Evolutionary conservation across 1,140 invertebrate genomes (phyloP).

Genomic region (Lucilia sericata): DNA sequence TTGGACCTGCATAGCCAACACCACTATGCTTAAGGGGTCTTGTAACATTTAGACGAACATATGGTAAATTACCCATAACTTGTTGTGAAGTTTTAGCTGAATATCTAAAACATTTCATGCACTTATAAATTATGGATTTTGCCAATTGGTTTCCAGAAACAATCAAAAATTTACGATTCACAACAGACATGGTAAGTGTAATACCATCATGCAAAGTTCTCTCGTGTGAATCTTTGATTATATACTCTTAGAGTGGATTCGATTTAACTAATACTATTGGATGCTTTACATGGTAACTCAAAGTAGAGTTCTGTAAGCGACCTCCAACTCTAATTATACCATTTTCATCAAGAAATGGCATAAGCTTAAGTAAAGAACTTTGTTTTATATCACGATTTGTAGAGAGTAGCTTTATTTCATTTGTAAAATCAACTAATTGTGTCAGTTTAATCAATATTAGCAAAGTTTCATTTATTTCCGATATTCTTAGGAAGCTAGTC

Average conservation of each 20-base stretch:
- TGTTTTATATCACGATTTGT: background rate
- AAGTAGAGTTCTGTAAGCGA: background rate
- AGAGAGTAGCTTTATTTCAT: background rate
- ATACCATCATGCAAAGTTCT: no score
- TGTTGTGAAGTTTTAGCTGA: background rate
- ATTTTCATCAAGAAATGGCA: background rate
- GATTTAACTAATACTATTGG: background rate
- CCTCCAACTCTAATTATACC: background rate
- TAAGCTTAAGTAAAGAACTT: background rate
- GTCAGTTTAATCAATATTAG: background rate
- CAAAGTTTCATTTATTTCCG: background rate
- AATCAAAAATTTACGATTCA: background rate
- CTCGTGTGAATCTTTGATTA: background rate
- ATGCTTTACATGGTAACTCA: background rate
- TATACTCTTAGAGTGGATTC: background rate
- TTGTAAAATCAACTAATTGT: background rate
- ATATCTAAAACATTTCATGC: background rate
- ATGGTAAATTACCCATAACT: background rate
- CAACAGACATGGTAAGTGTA: no score
- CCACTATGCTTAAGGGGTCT: background rate
- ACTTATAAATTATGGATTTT: background rate
- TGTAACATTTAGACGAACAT: background rate
- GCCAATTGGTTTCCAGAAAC: slow-evolving; percentile 11
- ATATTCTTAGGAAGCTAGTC: background rate
- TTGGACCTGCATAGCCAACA: slow-evolving; percentile 24